Percentiles rank a stretch among this genome's conserved stretches.
Evolutionary conservation across 2,113 vertebrate genomes (phyloP).

Genomic region (Neofelis nebulosa): DNA sequence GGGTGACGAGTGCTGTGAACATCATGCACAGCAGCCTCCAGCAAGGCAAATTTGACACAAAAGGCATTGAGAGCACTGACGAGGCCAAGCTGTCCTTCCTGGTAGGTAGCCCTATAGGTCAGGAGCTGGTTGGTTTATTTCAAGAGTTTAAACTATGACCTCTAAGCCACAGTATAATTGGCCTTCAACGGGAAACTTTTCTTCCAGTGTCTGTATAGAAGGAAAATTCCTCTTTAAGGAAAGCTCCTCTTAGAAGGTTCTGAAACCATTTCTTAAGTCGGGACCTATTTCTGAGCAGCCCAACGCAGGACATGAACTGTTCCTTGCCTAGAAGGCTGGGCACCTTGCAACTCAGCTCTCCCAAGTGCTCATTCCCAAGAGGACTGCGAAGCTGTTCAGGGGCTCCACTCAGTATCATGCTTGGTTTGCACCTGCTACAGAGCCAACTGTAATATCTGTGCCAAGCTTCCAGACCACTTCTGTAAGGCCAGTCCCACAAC

Average conservation of each 20-base stretch:
- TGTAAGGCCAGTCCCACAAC: not conserved
- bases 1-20: slow-evolving; percentile 97
- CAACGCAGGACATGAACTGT: not conserved
- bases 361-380: not conserved
- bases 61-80: slow-evolving; percentile 96
- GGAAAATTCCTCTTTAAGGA: not conserved
- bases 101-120: slow-evolving; percentile 83
- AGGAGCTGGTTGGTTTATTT: not conserved
- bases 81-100: slow-evolving; percentile 96
- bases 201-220: not conserved
- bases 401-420: not conserved
- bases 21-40: slow-evolving; percentile 99
- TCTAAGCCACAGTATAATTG: not conserved
- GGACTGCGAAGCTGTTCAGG: not conserved
- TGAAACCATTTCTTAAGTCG: slow-evolving; percentile 1
- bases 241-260: not conserved
- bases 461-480: not conserved
- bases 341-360: not conserved
- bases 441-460: not conserved
- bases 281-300: not conserved
- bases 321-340: not conserved
- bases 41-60: slow-evolving; percentile 97
- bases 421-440: not conserved
- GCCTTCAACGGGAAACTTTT: not conserved
- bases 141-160: not conserved